Conservation (phyloP, 64 coral and sea anemone genomes). For the Porites australiensis region DNA sequence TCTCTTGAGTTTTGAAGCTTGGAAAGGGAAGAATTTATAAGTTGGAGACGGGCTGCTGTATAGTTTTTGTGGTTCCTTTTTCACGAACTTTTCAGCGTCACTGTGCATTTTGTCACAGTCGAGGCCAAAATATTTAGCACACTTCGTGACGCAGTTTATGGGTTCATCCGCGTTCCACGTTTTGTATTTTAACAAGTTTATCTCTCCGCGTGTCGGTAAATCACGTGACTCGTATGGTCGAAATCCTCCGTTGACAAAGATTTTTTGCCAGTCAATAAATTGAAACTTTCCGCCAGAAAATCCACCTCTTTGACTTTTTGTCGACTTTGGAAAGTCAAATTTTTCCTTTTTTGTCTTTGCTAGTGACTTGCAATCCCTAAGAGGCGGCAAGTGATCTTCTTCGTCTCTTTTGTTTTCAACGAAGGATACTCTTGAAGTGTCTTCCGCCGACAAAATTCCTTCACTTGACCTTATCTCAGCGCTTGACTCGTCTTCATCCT, state of each 20-base stretch:
- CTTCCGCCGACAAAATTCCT: too few species aligned
- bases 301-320: background rate
- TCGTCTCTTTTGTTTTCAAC: background rate
- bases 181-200: slow-evolving; percentile 39
- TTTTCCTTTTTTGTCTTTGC: background rate
- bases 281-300: background rate
- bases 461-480: too few species aligned
- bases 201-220: slow-evolving; percentile 55
- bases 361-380: background rate
- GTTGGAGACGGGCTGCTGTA: background rate
- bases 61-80: background rate
- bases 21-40: background rate
- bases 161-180: slow-evolving; percentile 45
- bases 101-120: background rate
- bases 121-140: slow-evolving; percentile 58
- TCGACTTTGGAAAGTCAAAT: background rate
- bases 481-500: background rate
- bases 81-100: background rate
- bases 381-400: background rate
- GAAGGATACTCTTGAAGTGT: background rate
- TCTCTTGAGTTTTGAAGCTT: background rate
- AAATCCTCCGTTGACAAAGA: slow-evolving; percentile 57
- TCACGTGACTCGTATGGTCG: slow-evolving; percentile 61
- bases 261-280: slow-evolving; percentile 48
- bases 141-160: slow-evolving; percentile 22